Conservation (phyloP, 1,140 invertebrate species). For the Calliphora vicina region DNA sequence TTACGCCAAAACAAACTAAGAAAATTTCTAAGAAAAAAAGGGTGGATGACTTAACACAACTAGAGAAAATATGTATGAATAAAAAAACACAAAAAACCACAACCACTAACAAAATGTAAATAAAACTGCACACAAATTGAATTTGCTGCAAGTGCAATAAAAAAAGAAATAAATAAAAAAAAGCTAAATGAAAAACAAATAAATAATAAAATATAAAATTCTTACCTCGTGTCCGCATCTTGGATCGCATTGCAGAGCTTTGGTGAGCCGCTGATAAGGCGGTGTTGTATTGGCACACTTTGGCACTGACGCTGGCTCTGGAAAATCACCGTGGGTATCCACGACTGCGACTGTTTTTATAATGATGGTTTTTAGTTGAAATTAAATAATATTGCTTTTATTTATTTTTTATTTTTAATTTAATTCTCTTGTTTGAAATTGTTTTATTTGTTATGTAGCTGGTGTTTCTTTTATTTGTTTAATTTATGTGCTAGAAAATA, state of each 20-base stretch:
- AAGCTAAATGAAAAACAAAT: background rate
- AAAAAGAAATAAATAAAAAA: background rate
- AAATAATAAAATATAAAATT: slow-evolving; percentile 5
- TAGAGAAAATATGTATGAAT: no score
- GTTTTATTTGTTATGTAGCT: no score
- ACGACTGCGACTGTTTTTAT: slow-evolving; percentile 61
- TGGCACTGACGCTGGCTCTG: slow-evolving; percentile 55
- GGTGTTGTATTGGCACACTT: slow-evolving; percentile 58
- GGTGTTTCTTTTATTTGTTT: background rate
- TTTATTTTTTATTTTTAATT: background rate
- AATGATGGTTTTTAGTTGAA: background rate
- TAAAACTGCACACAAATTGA: background rate
- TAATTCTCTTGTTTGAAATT: background rate
- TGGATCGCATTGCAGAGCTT: slow-evolving; percentile 63
- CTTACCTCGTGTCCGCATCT: slow-evolving; percentile 63
- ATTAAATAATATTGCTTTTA: no score
- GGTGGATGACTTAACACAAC: background rate
- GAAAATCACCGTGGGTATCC: slow-evolving; percentile 60
- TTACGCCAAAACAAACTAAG: background rate
- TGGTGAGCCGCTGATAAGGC: slow-evolving; percentile 62
- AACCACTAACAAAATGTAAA: background rate
- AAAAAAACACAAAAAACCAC: background rate
- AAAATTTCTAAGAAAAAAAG: background rate
- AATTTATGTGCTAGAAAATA: background rate
- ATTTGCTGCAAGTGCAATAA: no score